Evolutionary conservation across 2,797 vertebrate species (phyloP), one percentile per base, ranked within the genome.

Genomic region (Emys orbicularis): DNA sequence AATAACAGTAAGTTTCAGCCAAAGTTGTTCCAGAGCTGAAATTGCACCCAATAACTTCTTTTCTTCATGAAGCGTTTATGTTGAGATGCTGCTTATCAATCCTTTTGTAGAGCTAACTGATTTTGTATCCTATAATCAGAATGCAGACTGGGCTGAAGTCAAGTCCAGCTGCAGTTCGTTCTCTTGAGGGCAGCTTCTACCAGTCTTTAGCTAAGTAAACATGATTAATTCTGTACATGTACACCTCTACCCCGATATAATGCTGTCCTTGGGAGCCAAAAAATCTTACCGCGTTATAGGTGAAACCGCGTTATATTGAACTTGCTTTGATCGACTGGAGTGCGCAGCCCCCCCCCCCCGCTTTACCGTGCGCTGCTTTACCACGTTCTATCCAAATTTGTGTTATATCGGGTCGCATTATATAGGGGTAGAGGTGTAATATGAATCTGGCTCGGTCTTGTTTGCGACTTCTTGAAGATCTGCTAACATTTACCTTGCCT

Each of bases 21-120:
- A 23, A 0, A 57, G 10, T 25, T 31, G 34, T 68, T 53, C 15
- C 49, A 44, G 31, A 16, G n/a, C 27, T 50, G 21, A 16, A n/a
- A n/a, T 11, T 0, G 1, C 12, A 5, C 37, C 41, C 29, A 6
- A 8, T 52, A n/a, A 8, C 68, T 44, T n/a, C 0, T 34, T 1
- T 50, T 91, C 53, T 56, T 47, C 25, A 1, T 0, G 53, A 23
- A 1, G 74, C 3, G 5, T 3, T 1, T 41, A 4, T 0, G 41
- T 44, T 74, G 41, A 27, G 41, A 44, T 13, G 72, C 41, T 44
- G 21, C 72, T 74, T 74, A 44, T 27, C 23, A 44, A 23, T 44
- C 12, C 16, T 65, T 65, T n/a, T 65, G 72, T 44, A 74, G 44
- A 44, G 10, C 72, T 44, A 27, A 74, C 23, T 23, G 88, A 3